These are phyloP conservation scores for Siderastrea radians DNA, from an alignment of 92 coral and sea anemone genomes.

Conservation along the genomic window DNA sequence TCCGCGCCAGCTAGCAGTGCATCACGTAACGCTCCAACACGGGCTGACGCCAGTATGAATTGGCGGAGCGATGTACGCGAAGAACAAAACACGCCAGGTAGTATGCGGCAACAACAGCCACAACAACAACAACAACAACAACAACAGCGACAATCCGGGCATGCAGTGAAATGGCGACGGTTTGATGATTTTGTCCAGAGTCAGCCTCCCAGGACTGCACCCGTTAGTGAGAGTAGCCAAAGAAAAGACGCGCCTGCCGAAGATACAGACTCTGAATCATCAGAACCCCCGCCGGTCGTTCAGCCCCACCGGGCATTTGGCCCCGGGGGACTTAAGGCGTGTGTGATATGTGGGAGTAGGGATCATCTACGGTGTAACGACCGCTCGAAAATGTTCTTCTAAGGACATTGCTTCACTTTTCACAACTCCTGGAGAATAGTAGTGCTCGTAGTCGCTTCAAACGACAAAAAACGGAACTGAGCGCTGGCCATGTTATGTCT, in stretches of 20 bases:
- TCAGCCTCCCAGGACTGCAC: neutral
- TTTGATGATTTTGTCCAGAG: conserved; percentile 16
- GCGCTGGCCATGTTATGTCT: no score
- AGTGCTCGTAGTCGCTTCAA: no score
- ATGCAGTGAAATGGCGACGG: conserved; percentile 29
- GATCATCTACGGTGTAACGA: conserved; percentile 80
- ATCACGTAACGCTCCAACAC: conserved; percentile 16
- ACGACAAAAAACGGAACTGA: no score
- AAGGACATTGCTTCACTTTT: no score
- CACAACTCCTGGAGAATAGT: no score
- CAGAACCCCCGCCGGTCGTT: conserved; percentile 35
- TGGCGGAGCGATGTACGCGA: conserved; percentile 39
- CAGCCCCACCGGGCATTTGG: conserved; percentile 77
- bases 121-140: neutral
- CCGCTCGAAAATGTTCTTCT: conserved; percentile 69
- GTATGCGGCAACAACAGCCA: neutral
- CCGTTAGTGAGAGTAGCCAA: neutral
- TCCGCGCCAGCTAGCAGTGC: conserved; percentile 10
- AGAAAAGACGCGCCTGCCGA: conserved; percentile 13
- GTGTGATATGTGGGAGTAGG: conserved; percentile 82
- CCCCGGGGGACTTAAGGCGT: conserved; percentile 77
- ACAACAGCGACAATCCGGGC: conserved; percentile 3
- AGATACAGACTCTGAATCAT: neutral
- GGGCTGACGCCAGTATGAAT: conserved; percentile 49
- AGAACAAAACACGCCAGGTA: conserved; percentile 8